phyloP scores from a whole-genome alignment of 2,888 invertebrate species.

The Tachystola acroxantha region DNA sequence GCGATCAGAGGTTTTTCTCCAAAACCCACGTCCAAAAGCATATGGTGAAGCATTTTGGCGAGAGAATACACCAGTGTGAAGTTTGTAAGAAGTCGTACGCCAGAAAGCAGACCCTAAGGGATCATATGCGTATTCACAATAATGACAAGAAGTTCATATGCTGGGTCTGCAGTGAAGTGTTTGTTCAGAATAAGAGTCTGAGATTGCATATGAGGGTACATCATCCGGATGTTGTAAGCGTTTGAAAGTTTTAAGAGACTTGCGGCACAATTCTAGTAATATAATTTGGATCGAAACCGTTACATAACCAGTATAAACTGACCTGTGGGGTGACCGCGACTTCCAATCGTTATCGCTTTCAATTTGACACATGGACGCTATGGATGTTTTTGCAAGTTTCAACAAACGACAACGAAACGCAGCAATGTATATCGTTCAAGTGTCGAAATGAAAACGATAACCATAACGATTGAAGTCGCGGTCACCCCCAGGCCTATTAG shows the following conservation, averaged over 20 bases:
- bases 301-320: too few relatives aligned
- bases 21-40: constrained; percentile 70
- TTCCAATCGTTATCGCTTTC: too few relatives aligned
- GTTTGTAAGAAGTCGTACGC: constrained; percentile 71
- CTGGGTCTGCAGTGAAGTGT: constrained; percentile 39
- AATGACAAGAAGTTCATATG: constrained; percentile 44
- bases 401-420: too few relatives aligned
- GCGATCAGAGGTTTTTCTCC: constrained; percentile 71
- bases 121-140: constrained; percentile 57
- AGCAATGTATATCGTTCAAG: too few relatives aligned
- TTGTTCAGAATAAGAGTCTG: constrained; percentile 49
- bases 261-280: neutral
- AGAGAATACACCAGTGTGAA: constrained; percentile 60
- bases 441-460: too few relatives aligned
- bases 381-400: too few relatives aligned
- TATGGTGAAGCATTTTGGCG: constrained; percentile 70
- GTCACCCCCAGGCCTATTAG: too few relatives aligned
- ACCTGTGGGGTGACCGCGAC: too few relatives aligned
- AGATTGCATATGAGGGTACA: constrained; percentile 47
- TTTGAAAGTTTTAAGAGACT: too few relatives aligned
- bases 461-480: too few relatives aligned
- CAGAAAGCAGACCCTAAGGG: constrained; percentile 51
- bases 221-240: constrained; percentile 27
- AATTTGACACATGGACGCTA: too few relatives aligned
- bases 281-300: too few relatives aligned